These are phyloP conservation scores for Pollachius pollachius DNA, from an alignment of 2,113 vertebrate species.

Conservation along the genomic window DNA sequence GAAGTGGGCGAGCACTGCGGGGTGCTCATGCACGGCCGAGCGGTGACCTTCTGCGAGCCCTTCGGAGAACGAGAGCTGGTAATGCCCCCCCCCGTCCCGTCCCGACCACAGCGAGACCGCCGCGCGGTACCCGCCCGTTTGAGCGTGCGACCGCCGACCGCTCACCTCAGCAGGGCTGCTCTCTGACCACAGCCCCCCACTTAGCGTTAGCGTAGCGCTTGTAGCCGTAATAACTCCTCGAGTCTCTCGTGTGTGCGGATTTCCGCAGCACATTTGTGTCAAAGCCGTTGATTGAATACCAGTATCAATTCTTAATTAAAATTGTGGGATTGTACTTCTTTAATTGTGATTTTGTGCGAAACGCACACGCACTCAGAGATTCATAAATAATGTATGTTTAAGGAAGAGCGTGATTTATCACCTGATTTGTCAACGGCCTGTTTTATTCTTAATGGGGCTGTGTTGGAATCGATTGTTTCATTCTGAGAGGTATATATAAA, in stretches of 20 bases:
- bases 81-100: constrained; percentile 47
- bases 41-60: constrained; percentile 91
- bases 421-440: background rate
- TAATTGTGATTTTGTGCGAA: too few relatives aligned
- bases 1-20: constrained; percentile 90
- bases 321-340: too few relatives aligned
- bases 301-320: too few relatives aligned
- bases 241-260: background rate
- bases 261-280: too few relatives aligned
- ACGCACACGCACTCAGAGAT: too few relatives aligned
- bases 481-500: background rate
- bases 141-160: constrained; percentile 24
- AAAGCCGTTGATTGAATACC: too few relatives aligned
- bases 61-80: constrained; percentile 92
- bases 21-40: constrained; percentile 87
- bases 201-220: constrained; percentile 11
- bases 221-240: constrained; percentile 4
- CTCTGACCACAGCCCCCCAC: constrained; percentile 29
- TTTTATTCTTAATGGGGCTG: too few relatives aligned
- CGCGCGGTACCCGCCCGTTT: constrained; percentile 25
- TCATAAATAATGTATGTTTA: too few relatives aligned
- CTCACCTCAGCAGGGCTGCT: constrained; percentile 31
- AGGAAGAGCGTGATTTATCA: background rate
- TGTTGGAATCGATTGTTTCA: constrained; percentile 19
- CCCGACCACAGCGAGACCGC: constrained; percentile 39